A percentile compares a stretch with the other conserved stretches of the same genome.
Conservation (phyloP, 2,113 vertebrate genomes). For the Charadrius vociferus region DNA sequence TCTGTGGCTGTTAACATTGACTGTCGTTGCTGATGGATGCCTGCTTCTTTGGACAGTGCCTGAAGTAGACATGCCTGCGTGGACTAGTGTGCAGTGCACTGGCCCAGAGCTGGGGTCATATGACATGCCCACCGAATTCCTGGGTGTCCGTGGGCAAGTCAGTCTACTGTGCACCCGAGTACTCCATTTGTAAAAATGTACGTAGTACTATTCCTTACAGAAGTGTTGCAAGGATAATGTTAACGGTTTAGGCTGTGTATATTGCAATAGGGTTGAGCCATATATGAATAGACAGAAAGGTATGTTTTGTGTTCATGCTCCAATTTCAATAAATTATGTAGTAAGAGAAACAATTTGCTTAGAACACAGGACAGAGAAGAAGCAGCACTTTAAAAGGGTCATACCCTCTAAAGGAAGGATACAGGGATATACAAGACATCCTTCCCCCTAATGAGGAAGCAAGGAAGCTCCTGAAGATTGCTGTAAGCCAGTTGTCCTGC, state of each 20-base stretch:
- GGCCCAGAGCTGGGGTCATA: not conserved
- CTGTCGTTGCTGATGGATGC: not conserved
- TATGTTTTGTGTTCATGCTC: not conserved
- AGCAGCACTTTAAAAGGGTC: not conserved
- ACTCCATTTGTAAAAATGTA: not conserved
- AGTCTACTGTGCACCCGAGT: not conserved
- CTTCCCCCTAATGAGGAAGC: not conserved
- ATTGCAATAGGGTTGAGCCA: not conserved
- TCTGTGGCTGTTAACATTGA: not conserved
- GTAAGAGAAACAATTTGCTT: not conserved
- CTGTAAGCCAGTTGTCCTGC: not conserved
- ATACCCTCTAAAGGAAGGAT: not conserved
- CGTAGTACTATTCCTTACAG: not conserved
- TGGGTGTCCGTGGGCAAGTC: not conserved
- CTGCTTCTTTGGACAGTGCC: not conserved
- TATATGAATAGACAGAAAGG: not conserved
- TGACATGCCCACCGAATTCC: not conserved
- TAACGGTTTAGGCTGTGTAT: not conserved
- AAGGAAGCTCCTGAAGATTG: not conserved
- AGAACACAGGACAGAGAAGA: not conserved
- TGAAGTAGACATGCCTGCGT: not conserved
- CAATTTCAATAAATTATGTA: accelerated
- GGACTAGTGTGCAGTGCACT: not conserved
- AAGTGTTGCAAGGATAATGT: not conserved
- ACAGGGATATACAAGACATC: not conserved